Conservation (phyloP, 64 coral and sea anemone genomes). For the Stichodactyla mertensii region DNA sequence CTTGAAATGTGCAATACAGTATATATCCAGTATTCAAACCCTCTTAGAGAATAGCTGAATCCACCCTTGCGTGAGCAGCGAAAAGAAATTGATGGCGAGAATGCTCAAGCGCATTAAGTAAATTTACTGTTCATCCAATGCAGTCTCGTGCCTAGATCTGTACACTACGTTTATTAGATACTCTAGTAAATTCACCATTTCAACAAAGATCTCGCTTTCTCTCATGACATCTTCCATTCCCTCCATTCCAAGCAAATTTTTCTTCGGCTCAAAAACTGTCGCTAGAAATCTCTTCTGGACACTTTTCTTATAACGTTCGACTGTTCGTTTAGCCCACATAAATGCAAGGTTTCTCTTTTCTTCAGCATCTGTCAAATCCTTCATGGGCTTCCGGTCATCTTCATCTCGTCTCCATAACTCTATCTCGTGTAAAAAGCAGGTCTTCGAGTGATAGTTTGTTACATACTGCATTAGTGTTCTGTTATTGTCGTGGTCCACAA, state of each 20-base stretch:
- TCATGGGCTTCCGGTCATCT: neutral
- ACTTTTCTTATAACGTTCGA: constrained; percentile 22
- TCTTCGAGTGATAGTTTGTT: constrained; percentile 31
- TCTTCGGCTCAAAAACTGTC: constrained; percentile 29
- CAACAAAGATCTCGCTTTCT: neutral
- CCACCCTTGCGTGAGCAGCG: too few species aligned
- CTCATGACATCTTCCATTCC: constrained; percentile 26
- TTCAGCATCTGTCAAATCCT: neutral
- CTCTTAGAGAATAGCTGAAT: too few species aligned
- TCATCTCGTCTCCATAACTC: neutral
- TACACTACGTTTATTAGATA: neutral
- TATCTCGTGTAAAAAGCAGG: constrained; percentile 35
- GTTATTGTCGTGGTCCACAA: constrained; percentile 28
- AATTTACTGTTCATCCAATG: too few species aligned
- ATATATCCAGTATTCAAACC: too few species aligned
- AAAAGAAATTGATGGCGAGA: too few species aligned
- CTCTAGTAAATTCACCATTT: constrained; percentile 10
- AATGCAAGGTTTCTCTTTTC: constrained; percentile 2
- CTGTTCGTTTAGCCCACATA: constrained; percentile 5
- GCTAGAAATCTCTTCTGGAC: constrained; percentile 8
- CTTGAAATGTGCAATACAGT: too few species aligned
- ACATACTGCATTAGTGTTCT: constrained; percentile 11
- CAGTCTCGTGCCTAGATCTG: neutral
- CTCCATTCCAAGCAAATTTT: constrained; percentile 14
- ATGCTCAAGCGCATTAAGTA: too few species aligned